Base-by-base conservation (phyloP, 53 echinoderm and acorn worm genomes). In the Stichopus horrens region DNA sequence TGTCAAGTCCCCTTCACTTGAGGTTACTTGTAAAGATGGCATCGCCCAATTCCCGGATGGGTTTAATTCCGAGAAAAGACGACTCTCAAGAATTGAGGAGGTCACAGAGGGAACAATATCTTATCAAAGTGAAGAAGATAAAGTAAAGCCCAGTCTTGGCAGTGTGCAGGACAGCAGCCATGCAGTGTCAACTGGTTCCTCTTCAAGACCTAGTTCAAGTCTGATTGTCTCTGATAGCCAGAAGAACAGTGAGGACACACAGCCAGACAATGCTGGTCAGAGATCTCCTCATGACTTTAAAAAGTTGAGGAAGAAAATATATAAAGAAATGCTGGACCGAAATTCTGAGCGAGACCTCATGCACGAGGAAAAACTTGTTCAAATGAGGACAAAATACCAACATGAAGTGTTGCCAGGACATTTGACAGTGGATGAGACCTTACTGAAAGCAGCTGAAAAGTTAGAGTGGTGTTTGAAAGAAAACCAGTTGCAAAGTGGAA, bases 41-140 rank as follows among this genome's bases (percentile, higher is more conserved):
- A 19, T 71, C 20, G 71, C 18, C 6, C 71, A 18, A 5, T 71
- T n/a, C 19, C 71, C 18, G 19, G 71, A 71, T 5, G 18, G 18
- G 19, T 71, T 71, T 21, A 71, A 16, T 18, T 13, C 71, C 13
- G 75, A 87, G 57, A 87, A 68, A n/a, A 14, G 86, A 73, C 53
- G 74, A 20, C 87, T 87, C 23, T 87, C 87, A 55, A 87, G 87
- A 53, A 87, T 87, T 53, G 87, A 87, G 55, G 87, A 87, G 54
- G 75, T 75, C 0, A 87, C 87, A 20, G 87, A 87, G 54, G 52
- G 75, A 20, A 56, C 87, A 19, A 13, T 85, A 13, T 85, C 85
- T 11, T 52, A 67, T 53, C 87, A 87, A 58, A 87, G 87, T 75
- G 74, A 87, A 22, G 87, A 87, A 8, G 74, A 74, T 13, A 56